These are phyloP conservation scores for Cotesia vestalis DNA, from an alignment of 1,140 invertebrate genomes.

Conservation along the genomic window DNA sequence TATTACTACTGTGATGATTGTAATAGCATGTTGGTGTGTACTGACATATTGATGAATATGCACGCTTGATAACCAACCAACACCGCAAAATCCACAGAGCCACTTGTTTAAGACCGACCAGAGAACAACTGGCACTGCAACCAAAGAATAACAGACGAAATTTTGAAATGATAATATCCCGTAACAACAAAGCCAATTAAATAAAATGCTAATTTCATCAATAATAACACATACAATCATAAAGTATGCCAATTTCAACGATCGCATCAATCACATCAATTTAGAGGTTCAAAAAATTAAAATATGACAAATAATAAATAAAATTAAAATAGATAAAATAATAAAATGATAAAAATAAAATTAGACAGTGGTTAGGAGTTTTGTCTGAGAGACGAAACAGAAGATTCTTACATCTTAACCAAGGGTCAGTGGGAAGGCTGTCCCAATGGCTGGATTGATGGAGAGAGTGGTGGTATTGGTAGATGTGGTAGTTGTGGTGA, in stretches of 20 bases:
- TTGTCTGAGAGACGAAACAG: slow-evolving; percentile 56
- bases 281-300: too few species aligned
- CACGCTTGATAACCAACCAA: slow-evolving; percentile 32
- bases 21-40: slow-evolving; percentile 25
- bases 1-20: slow-evolving; percentile 16
- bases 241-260: neutral
- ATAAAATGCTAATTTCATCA: neutral
- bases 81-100: slow-evolving; percentile 37
- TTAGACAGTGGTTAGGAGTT: slow-evolving; percentile 13
- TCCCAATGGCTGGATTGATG: slow-evolving; percentile 71
- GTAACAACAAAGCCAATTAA: slow-evolving; percentile 30
- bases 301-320: slow-evolving; percentile 18
- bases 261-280: too few species aligned
- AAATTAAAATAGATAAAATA: slow-evolving; percentile 12
- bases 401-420: slow-evolving; percentile 79
- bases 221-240: slow-evolving; percentile 10
- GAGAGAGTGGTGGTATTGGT: slow-evolving; percentile 63
- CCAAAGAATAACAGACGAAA: slow-evolving; percentile 45
- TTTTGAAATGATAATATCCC: slow-evolving; percentile 28
- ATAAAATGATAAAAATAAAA: slow-evolving; percentile 21
- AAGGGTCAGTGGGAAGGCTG: slow-evolving; percentile 72
- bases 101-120: slow-evolving; percentile 70
- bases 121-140: slow-evolving; percentile 82
- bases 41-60: slow-evolving; percentile 34
- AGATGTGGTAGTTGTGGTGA: slow-evolving; percentile 40